Evolutionary conservation across 2,888 invertebrate species (phyloP).

Genomic region (Thera britannica): DNA sequence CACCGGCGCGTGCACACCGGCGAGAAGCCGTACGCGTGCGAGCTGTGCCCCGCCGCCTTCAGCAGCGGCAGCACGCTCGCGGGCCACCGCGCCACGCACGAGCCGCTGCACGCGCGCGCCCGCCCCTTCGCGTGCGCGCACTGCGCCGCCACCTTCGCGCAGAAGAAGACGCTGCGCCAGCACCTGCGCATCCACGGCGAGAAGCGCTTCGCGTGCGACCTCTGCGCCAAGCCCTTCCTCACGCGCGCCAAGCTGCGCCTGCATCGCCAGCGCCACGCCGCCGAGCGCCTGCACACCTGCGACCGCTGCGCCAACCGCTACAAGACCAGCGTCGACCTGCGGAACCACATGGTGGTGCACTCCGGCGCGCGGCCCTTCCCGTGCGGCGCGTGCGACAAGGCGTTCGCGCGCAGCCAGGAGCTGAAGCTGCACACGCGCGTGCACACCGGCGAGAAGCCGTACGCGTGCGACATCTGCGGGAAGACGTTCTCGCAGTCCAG

Average conservation of each 20-base stretch:
- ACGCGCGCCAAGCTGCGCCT: neutral
- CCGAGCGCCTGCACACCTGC: conserved; percentile 1
- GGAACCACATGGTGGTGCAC: conserved; percentile 2
- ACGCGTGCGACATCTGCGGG: conserved; percentile 5
- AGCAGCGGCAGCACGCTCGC: neutral
- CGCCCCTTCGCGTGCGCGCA: neutral
- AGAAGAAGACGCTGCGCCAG: conserved; percentile 1
- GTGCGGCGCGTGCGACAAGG: neutral
- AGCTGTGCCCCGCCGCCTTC: neutral
- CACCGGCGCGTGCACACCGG: neutral
- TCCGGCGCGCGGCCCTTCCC: neutral
- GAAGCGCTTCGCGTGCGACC: neutral
- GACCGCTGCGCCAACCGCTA: conserved; percentile 3
- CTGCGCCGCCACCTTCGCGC: neutral
- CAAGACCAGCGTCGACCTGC: neutral
- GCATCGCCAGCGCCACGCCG: neutral
- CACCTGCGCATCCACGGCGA: conserved; percentile 5
- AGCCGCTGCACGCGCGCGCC: neutral
- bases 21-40: neutral
- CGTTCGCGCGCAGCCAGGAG: conserved; percentile 1
- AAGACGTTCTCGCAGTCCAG: conserved; percentile 8
- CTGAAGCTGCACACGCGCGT: neutral
- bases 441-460: conserved; percentile 11
- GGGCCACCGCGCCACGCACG: neutral
- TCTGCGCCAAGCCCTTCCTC: neutral